Evolutionary conservation across 2,113 vertebrate genomes (phyloP), one percentile per base, ranked within the genome.

Genomic region (Oreochromis spilurus): DNA sequence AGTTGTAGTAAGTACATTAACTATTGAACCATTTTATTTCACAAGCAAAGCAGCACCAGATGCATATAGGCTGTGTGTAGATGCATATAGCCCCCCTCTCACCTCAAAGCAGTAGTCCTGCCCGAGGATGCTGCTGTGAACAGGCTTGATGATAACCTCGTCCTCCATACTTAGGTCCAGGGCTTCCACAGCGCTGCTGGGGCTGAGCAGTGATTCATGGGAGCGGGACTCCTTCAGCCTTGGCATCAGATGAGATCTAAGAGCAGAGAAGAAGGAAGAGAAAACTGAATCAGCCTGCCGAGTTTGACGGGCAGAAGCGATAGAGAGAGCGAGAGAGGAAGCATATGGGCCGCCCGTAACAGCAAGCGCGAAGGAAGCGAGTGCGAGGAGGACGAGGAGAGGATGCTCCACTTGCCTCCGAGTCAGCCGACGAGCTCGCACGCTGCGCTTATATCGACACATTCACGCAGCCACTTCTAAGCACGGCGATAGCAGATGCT

Each of bases 151-250:
- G 88, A 98, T 93, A 82, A 99, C 98, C 82, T 99, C 98, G 92
- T 99, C 98, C 97, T 99, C 99, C 99, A 99, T 99, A 31, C 99
- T 99, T 97, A 99, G 97, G 96, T 99, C 99, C 96, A 99, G 96
- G 75, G 98, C 98, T 95, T 99, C 98, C 72, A 98, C 98, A 17
- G 98, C 98, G 24, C 97, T 98, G 93, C 98, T 99, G 94, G 99
- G 99, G 95, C 98, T 99, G 96, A 99, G 98, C 96, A 99, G 94
- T 91, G 98, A 99, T 96, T 99, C 98, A 98, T 99, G 98, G 91
- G 98, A 99, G 92, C 98, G 98, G 3, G 98, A 99, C 96, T 99
- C 99, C 93, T 99, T 99, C 98, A 99, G 97, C 95, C 98, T 99
- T 88, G 97, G 98, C 98, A 99, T 99, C 97, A 99, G 97, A 98